Evolutionary conservation across 2,113 vertebrate species (phyloP).

Genomic region (Hemichromis elongatus): DNA sequence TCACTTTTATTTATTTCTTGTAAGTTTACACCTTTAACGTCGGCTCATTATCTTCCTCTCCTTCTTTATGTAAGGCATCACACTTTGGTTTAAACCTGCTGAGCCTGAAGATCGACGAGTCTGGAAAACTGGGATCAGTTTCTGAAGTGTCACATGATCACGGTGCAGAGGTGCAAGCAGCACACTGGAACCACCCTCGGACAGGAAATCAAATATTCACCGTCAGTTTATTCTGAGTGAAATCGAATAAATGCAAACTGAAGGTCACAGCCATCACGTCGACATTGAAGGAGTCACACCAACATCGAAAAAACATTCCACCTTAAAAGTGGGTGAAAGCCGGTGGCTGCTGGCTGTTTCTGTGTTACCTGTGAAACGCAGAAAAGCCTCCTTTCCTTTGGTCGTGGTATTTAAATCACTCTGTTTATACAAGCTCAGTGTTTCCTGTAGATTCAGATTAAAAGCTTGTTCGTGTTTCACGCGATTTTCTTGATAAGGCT

Average conservation of each 20-base stretch:
- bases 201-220: neutral
- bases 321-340: neutral
- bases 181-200: neutral
- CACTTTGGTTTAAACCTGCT: neutral
- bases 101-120: neutral
- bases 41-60: accelerated
- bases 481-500: neutral
- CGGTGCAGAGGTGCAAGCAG: too few species aligned
- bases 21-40: neutral
- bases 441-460: neutral
- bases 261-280: neutral
- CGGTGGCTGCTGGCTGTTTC: too few species aligned
- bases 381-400: neutral
- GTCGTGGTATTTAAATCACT: accelerated
- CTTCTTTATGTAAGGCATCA: neutral
- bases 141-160: neutral
- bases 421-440: neutral
- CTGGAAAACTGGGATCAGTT: neutral
- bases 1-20: neutral
- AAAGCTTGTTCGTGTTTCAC: neutral
- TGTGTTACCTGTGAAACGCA: too few species aligned
- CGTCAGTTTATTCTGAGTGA: neutral
- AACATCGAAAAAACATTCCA: neutral
- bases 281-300: neutral
- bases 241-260: neutral